Evolutionary conservation across 2,797 vertebrate species (phyloP).

Genomic region (Botia almorhae): DNA sequence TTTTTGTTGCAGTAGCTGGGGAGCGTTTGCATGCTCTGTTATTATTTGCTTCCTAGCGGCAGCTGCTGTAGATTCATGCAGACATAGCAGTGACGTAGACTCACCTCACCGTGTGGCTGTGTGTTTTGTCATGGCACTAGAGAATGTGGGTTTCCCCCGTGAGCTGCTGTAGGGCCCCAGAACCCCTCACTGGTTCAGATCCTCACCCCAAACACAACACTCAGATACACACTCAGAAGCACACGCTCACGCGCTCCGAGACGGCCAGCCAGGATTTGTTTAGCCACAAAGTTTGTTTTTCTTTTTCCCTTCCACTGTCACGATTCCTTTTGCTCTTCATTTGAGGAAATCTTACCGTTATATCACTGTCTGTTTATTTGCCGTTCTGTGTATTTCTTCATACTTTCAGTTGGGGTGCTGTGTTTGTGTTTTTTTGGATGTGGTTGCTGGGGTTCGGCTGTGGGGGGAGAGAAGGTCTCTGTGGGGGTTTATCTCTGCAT

Average conservation of each 20-base stretch:
- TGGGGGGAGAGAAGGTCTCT: not conserved
- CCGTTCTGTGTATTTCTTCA: constrained; percentile 12
- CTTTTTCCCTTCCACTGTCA: constrained; percentile 98
- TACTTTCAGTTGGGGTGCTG: too few species aligned
- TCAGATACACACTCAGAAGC: constrained; percentile 65
- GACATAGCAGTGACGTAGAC: constrained; percentile 51
- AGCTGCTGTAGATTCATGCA: constrained; percentile 61
- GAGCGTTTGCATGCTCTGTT: constrained; percentile 84
- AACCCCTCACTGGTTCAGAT: constrained; percentile 71
- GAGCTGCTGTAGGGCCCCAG: constrained; percentile 62
- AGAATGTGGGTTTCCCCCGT: constrained; percentile 80
- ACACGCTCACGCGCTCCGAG: constrained; percentile 76
- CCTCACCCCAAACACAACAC: constrained; percentile 73
- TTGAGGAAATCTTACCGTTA: constrained; percentile 55
- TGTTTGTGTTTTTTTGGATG: constrained; percentile 28
- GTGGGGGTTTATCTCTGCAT: constrained; percentile 40
- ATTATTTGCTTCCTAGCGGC: constrained; percentile 81
- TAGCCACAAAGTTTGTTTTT: constrained; percentile 88
- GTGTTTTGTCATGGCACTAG: constrained; percentile 80
- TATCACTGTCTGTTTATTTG: constrained; percentile 69
- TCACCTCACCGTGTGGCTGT: constrained; percentile 68
- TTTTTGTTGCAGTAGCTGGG: constrained; percentile 30
- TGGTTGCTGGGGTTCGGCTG: constrained; percentile 33
- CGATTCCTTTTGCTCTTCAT: constrained; percentile 81
- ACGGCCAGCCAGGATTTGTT: constrained; percentile 83